A percentile compares a stretch with the other conserved stretches of the same genome.
Conservation (phyloP, 2,888 invertebrate species). For the Trichacis sp. region DNA sequence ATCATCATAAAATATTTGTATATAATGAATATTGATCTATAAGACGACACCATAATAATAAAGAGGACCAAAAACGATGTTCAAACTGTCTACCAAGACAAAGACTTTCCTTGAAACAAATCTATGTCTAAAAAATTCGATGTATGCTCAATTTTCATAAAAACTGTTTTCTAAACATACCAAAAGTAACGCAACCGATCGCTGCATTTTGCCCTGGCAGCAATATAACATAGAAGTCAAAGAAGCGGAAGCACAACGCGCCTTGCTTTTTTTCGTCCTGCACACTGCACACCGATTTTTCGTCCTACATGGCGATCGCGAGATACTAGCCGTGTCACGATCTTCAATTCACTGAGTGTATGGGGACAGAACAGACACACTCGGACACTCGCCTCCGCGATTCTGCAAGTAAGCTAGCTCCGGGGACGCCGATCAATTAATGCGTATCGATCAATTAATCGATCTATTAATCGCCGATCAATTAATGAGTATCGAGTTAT, state of each 20-base stretch:
- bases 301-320: constrained; percentile 21
- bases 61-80: too few species aligned
- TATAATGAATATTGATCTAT: too few species aligned
- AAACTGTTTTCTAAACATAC: constrained; percentile 4
- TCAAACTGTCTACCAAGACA: too few species aligned
- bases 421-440: constrained; percentile 19
- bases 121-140: too few species aligned
- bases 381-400: constrained; percentile 52
- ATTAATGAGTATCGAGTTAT: too few species aligned
- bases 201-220: constrained; percentile 21
- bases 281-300: too few species aligned
- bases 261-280: constrained; percentile 28
- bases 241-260: constrained; percentile 23
- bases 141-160: too few species aligned
- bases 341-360: constrained; percentile 30
- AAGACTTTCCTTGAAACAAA: too few species aligned
- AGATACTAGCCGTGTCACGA: constrained; percentile 29
- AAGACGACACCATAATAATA: too few species aligned
- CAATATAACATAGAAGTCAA: constrained; percentile 6
- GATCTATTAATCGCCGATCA: too few species aligned
- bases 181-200: constrained; percentile 24
- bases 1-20: too few species aligned
- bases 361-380: constrained; percentile 34
- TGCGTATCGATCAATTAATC: constrained; percentile 11
- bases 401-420: constrained; percentile 44